A percentile compares a stretch with the other conserved stretches of the same genome.
Conservation (phyloP, 2,113 vertebrate genomes). For the Cyanistes caeruleus region DNA sequence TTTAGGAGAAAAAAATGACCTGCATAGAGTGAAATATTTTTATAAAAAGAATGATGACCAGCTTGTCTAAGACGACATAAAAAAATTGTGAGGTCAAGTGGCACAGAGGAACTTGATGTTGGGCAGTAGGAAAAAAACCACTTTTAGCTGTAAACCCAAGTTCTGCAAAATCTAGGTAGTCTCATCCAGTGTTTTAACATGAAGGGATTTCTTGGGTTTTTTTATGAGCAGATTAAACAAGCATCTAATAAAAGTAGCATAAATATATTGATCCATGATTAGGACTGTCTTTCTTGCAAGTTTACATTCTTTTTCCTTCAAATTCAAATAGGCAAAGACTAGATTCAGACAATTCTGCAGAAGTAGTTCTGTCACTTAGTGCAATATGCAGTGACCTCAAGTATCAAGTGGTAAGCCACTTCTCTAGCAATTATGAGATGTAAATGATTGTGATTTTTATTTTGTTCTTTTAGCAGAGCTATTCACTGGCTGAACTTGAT, state of each 20-base stretch:
- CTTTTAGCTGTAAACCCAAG: not conserved
- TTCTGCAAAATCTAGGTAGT: not conserved
- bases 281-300: not conserved
- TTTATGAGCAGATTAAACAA: not conserved
- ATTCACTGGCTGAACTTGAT: constrained; percentile 92
- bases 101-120: not conserved
- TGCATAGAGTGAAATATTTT: not conserved
- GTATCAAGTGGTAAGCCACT: constrained; percentile 1
- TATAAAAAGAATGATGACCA: not conserved
- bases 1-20: not conserved
- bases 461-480: constrained; percentile 82
- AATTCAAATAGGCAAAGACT: not conserved
- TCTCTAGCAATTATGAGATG: constrained; percentile 57
- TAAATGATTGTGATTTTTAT: constrained; percentile 48
- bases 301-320: not conserved
- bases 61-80: not conserved
- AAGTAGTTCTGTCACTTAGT: not conserved
- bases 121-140: not conserved
- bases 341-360: not conserved
- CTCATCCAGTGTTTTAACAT: not conserved
- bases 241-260: not conserved
- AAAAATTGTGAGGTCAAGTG: not conserved
- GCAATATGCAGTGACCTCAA: not conserved
- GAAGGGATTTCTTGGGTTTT: not conserved
- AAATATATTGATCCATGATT: not conserved